Conservation (phyloP, 2,113 vertebrate genomes). For the Tetrao urogallus region DNA sequence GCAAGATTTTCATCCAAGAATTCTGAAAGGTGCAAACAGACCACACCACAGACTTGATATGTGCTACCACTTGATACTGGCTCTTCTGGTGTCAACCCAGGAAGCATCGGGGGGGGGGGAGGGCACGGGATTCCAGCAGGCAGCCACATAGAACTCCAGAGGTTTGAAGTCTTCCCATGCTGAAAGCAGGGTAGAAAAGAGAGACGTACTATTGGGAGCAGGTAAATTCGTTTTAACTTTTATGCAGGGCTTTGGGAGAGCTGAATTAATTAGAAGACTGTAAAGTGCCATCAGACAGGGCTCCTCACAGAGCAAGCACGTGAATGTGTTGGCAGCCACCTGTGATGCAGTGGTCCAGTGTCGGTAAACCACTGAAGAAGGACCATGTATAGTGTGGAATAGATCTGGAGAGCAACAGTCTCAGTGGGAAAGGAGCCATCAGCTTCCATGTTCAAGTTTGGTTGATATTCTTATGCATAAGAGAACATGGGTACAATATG, state of each 20-base stretch:
- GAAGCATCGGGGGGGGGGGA: background rate
- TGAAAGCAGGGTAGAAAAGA: background rate
- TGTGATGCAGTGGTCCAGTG: background rate
- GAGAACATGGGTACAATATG: background rate
- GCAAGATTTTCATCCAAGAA: background rate
- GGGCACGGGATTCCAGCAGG: background rate
- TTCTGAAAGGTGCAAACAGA: background rate
- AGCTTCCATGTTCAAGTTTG: background rate
- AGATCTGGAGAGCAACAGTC: background rate
- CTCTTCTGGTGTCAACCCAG: background rate
- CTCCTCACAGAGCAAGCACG: background rate
- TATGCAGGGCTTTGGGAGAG: background rate
- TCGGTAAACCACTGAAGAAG: background rate
- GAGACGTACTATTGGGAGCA: background rate
- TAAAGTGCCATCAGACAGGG: background rate
- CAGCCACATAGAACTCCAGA: background rate
- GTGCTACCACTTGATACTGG: background rate
- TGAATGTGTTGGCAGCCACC: background rate
- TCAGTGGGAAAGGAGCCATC: background rate
- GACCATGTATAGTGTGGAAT: fast-evolving
- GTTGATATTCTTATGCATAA: background rate
- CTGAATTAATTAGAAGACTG: background rate
- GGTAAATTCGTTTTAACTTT: background rate
- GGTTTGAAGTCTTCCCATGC: background rate
- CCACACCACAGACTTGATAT: background rate